Evolutionary conservation across 2,797 vertebrate species (phyloP).

Genomic region (Tiaroga cobitis): DNA sequence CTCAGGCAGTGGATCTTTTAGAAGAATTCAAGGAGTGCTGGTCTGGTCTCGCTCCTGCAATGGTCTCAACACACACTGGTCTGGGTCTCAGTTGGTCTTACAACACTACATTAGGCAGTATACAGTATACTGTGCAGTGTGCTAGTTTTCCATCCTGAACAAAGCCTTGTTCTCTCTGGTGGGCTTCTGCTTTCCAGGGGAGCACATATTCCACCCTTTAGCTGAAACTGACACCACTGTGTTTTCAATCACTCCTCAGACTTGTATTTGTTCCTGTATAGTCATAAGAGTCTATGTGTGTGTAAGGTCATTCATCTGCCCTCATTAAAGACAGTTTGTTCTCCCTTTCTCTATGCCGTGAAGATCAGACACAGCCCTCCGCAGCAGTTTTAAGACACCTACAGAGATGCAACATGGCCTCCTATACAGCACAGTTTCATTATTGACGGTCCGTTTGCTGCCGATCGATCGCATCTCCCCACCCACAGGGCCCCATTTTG

Average conservation of each 20-base stretch:
- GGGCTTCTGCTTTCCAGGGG: not conserved
- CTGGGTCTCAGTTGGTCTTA: not conserved
- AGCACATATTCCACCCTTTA: not conserved
- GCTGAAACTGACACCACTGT: not conserved
- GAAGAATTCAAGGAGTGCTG: not conserved
- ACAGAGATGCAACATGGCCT: conserved; percentile 74
- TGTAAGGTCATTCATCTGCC: conserved; percentile 22
- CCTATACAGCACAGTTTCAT: conserved; percentile 74
- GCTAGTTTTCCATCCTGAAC: not conserved
- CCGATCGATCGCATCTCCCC: conserved; percentile 72
- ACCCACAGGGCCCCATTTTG: conserved; percentile 69
- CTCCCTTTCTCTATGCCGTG: conserved; percentile 65
- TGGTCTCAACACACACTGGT: not conserved
- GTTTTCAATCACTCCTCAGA: conserved; percentile 46
- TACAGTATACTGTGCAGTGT: not conserved
- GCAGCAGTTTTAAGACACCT: conserved; percentile 71
- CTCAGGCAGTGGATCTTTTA: not conserved
- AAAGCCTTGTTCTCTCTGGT: not conserved
- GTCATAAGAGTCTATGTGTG: not conserved
- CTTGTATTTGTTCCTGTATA: conserved; percentile 41
- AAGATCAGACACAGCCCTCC: conserved; percentile 75
- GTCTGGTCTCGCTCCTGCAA: not conserved
- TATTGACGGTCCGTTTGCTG: conserved; percentile 75
- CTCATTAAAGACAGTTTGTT: conserved; percentile 29
- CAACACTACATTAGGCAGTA: not conserved